Base-by-base conservation (phyloP, 1,140 invertebrate genomes). In the Rhizoglyphus robini region DNA sequence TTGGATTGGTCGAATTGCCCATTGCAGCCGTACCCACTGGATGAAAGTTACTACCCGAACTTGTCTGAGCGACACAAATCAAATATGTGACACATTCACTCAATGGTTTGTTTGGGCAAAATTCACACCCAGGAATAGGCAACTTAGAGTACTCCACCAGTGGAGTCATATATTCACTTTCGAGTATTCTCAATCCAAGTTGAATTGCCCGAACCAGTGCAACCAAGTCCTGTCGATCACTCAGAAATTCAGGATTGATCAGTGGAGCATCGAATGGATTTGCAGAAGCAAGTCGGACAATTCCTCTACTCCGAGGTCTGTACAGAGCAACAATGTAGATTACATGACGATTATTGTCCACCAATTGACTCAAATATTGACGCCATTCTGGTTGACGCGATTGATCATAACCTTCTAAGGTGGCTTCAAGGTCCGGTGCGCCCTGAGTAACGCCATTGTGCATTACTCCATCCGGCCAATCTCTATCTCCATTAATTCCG, bases 231-330 rank as follows among this genome's bases (percentile, higher is more conserved):
- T 83, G 80, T 1, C 78, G 65, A 73, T 84, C 74, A 34, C 78
- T 73, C 62, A 86, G 84, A 70, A 88, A 91, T 68, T 88, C 88
- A 0, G 89, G 83, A 70, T 86, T 82, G n/a, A 95, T 83, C n/a
- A 82, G 73, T 0, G 92, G 92, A 71, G 87, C 83, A 5, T 81
- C 78, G 47, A 80, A 79, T 2, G 88, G 87, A 76, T 90, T 82
- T 11, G 1, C 58, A 0, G 68, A 68, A 4, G 27, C 18, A 11
- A 69, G 32, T 3, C 31, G 54, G 30, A 91, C 79, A 61, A 77
- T 79, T 2, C 88, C 88, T 62, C 78, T 79, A 69, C 88, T 90
- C 25, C 63, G 51, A 13, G 63, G 63, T 29, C 65, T 1, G 20
- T 67, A 66, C 25, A 66, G 2, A 8, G 64, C 65, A 30, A 36